phyloP scores from a whole-genome alignment of 2,113 vertebrate genomes.

The Corythornis vintsioides region DNA sequence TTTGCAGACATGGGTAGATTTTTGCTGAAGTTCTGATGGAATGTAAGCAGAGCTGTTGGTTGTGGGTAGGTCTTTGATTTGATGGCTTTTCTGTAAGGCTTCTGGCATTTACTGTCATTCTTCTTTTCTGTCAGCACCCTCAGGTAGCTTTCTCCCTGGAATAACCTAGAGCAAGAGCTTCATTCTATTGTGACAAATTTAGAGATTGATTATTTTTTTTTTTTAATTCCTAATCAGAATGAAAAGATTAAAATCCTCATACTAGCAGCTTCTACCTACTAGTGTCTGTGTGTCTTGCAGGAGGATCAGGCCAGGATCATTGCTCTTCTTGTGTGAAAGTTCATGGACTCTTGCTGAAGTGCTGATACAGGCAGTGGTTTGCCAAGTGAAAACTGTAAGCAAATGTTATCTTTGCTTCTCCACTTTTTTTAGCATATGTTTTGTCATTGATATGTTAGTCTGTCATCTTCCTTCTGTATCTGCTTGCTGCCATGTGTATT shows the following conservation, averaged over 20 bases:
- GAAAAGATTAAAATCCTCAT: background rate
- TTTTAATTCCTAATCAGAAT: background rate
- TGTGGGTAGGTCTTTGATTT: background rate
- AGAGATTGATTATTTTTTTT: background rate
- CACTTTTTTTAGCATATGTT: background rate
- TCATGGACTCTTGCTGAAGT: background rate
- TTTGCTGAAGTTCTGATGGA: background rate
- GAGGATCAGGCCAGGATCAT: background rate
- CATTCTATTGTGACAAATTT: background rate
- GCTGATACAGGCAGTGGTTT: background rate
- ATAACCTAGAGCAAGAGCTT: background rate
- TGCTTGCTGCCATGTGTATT: background rate
- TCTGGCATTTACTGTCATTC: background rate
- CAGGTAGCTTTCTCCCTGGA: background rate
- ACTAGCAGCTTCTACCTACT: background rate
- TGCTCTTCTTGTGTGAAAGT: background rate
- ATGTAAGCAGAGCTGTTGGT: background rate
- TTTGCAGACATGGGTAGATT: background rate
- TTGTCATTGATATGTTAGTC: background rate
- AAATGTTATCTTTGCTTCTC: background rate
- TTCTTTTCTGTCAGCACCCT: background rate
- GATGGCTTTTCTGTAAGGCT: background rate
- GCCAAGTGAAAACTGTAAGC: conserved; percentile 2
- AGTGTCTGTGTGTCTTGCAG: background rate
- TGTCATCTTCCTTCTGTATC: background rate